phyloP scores from a whole-genome alignment of 2,888 invertebrate genomes.

The Acanthosepion pharaonis region DNA sequence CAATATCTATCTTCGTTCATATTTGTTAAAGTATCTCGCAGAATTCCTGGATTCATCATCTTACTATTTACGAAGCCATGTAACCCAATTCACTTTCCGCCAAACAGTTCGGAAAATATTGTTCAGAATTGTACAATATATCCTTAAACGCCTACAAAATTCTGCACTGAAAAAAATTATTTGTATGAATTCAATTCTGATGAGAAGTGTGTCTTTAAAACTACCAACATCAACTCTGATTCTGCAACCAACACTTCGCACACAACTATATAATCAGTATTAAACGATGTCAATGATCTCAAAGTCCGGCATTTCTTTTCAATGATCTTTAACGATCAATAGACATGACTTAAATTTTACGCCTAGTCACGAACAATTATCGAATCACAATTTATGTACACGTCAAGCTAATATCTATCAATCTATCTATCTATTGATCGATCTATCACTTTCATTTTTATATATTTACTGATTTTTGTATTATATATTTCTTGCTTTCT shows the following conservation, averaged over 20 bases:
- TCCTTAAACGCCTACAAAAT: no score
- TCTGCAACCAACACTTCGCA: neutral
- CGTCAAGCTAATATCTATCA: neutral
- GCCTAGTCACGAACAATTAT: neutral
- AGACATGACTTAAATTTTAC: neutral
- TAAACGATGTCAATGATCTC: constrained; percentile 4
- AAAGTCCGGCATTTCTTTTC: neutral
- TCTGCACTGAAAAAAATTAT: no score
- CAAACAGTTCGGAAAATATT: no score
- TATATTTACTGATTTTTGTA: no score
- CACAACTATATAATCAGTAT: neutral
- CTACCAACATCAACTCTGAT: neutral
- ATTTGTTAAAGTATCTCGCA: no score
- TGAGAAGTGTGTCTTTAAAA: neutral
- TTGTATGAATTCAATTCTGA: neutral
- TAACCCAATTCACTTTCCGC: no score
- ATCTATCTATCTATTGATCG: neutral
- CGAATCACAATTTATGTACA: neutral
- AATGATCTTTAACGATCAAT: neutral
- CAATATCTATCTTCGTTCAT: no score
- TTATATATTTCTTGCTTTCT: no score
- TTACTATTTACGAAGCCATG: no score
- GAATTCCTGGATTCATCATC: no score
- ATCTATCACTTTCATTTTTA: no score
- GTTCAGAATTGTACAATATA: no score